Evolutionary conservation across 2,888 invertebrate species (phyloP), one percentile per base, ranked within the genome.

Genomic region (Mythimna vitellina): DNA sequence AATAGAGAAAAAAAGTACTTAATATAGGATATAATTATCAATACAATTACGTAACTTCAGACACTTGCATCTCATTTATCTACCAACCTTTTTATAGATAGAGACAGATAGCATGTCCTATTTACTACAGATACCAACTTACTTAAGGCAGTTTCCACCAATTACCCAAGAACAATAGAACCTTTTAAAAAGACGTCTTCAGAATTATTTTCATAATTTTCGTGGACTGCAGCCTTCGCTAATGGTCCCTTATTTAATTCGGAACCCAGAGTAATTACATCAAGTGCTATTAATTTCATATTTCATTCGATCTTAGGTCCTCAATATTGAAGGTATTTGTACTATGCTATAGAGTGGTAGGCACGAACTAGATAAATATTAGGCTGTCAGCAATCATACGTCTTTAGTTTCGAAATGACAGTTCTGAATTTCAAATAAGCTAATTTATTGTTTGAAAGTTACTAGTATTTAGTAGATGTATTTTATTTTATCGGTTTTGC

Each of bases 271-370:
- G 82, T 93, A 93, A 93, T 94, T 93, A 92, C 92, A 93, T 93
- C 88, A 93, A 93, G 91, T 90, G 93, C 92, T 93, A 92, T 93
- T 93, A 93, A 93, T 92, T 93, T 91, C 89, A 89, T 89, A 92
- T 93, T 91, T 91, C 92, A 89, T 89, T 92, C 91, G 88, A 89
- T 91, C 88, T 87, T 80, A 83, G 88, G 83, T 85, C 86, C 88
- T 89, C 87, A 87, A 90, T 91, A 89, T 89, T 85, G 86, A 79
- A 86, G 89, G 89, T 85, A 87, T 87, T 87, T 84, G 66, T 74
- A 79, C 80, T 79, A 87, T 83, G 77, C 65, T 74, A 67, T 57
- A 57, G 86, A 82, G 79, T 58, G 7, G 46, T 17, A 42, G 61
- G 32, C 17, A 12, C 22, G 32, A 57, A 62, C 60, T 69, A 78